Evolutionary conservation across 2,113 vertebrate genomes (phyloP).

Genomic region (Romanogobio albipinnatus): DNA sequence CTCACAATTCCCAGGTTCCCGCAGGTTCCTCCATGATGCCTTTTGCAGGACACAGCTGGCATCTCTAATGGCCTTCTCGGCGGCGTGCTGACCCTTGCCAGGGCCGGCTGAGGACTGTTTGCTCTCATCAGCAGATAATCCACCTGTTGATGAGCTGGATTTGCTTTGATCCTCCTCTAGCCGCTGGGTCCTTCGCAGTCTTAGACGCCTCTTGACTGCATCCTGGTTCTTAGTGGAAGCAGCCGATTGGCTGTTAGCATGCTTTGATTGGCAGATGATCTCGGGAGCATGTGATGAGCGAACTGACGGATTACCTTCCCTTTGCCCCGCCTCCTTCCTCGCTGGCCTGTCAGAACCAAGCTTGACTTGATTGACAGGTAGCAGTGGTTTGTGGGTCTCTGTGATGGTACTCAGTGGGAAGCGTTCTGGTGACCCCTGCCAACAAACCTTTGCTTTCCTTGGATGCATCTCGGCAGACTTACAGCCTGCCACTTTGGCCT

Average conservation of each 20-base stretch:
- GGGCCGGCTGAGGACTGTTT: constrained; percentile 57
- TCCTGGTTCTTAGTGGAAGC: constrained; percentile 37
- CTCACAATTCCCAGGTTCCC: neutral
- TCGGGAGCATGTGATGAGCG: neutral
- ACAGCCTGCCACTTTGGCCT: constrained; percentile 61
- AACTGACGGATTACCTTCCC: constrained; percentile 19
- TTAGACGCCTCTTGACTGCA: constrained; percentile 58
- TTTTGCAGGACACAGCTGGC: constrained; percentile 70
- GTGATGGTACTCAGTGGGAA: constrained; percentile 27
- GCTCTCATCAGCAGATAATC: constrained; percentile 68
- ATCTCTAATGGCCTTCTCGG: constrained; percentile 64
- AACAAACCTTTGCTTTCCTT: constrained; percentile 60
- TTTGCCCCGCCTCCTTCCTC: constrained; percentile 39
- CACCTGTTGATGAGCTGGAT: constrained; percentile 63
- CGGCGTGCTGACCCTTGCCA: constrained; percentile 59
- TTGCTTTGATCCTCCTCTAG: constrained; percentile 71
- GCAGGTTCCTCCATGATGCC: constrained; percentile 63
- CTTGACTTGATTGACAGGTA: constrained; percentile 30
- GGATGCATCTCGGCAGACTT: constrained; percentile 49
- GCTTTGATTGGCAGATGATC: constrained; percentile 5
- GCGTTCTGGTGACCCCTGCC: constrained; percentile 33
- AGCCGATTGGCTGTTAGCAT: neutral
- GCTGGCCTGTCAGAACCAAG: neutral
- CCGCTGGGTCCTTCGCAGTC: constrained; percentile 65
- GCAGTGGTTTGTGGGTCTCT: constrained; percentile 52